Conservation (phyloP, 2,888 invertebrate genomes). For the Urechis unicinctus region DNA sequence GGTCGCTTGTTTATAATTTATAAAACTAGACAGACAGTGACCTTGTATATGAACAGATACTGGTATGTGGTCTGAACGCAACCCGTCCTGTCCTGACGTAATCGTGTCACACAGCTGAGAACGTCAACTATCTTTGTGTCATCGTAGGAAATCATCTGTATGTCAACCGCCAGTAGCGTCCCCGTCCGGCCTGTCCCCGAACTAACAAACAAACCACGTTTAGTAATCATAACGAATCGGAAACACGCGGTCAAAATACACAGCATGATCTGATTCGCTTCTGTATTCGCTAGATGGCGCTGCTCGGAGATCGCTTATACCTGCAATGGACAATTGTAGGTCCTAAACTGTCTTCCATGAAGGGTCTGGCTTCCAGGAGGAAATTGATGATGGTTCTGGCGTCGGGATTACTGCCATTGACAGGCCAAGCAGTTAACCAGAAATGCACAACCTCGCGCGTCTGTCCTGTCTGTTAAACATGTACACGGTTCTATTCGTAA, state of each 20-base stretch:
- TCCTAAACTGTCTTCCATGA: conserved; percentile 40
- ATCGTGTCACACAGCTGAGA: conserved; percentile 74
- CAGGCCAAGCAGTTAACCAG: conserved; percentile 88
- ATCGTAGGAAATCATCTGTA: conserved; percentile 80
- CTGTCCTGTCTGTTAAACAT: conserved; percentile 64
- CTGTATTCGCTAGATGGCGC: too few relatives aligned
- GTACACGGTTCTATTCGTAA: too few relatives aligned
- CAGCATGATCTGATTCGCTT: too few relatives aligned
- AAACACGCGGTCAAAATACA: too few relatives aligned
- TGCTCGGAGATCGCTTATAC: too few relatives aligned
- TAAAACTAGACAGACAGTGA: too few relatives aligned
- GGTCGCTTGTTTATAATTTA: too few relatives aligned
- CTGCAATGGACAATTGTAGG: conserved; percentile 50
- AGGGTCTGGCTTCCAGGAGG: conserved; percentile 70
- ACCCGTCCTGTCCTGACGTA: conserved; percentile 81
- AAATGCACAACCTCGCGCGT: conserved; percentile 83
- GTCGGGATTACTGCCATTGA: conserved; percentile 81
- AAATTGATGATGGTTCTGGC: conserved; percentile 79
- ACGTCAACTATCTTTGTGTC: conserved; percentile 75
- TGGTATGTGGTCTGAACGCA: conserved; percentile 86
- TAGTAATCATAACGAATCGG: too few relatives aligned
- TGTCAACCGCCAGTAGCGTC: conserved; percentile 77
- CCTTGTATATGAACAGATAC: conserved; percentile 87
- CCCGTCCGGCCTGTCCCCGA: conserved; percentile 85
- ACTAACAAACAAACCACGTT: conserved; percentile 48